Conservation (phyloP, 2,113 vertebrate species). For the Danionella cerebrum region DNA sequence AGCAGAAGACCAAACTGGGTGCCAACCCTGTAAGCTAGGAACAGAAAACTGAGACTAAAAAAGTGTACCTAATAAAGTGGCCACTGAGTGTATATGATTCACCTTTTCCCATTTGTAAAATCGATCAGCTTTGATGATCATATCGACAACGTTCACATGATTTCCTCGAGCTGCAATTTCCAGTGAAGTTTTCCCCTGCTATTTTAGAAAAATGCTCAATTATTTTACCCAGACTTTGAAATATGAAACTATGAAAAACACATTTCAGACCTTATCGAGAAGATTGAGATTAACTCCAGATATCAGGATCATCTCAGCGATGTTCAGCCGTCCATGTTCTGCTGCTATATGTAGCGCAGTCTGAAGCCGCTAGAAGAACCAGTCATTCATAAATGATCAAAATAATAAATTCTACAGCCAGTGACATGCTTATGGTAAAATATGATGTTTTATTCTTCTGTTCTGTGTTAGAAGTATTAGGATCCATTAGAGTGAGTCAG, state of each 20-base stretch:
- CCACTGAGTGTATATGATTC: neutral
- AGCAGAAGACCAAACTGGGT: no score
- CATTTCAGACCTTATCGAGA: slow-evolving; percentile 70
- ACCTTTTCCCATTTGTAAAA: slow-evolving; percentile 84
- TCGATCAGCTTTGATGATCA: slow-evolving; percentile 86
- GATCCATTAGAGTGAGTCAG: no score
- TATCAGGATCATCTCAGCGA: slow-evolving; percentile 79
- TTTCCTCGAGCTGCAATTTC: slow-evolving; percentile 79
- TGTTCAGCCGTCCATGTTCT: slow-evolving; percentile 71
- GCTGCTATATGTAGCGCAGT: slow-evolving; percentile 77
- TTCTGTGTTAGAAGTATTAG: no score
- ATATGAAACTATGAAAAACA: neutral
- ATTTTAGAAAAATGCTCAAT: slow-evolving; percentile 16
- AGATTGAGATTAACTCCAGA: slow-evolving; percentile 75
- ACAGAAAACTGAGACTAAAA: neutral
- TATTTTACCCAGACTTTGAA: neutral
- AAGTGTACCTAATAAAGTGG: neutral
- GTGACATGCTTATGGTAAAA: no score
- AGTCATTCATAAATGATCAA: no score
- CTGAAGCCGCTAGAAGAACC: slow-evolving; percentile 75
- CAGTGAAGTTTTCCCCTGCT: slow-evolving; percentile 83
- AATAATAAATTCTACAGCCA: no score
- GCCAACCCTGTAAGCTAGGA: no score
- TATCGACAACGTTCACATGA: slow-evolving; percentile 76
- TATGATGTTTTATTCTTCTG: no score